A percentile compares a stretch with the other conserved stretches of the same genome.
Evolutionary conservation across 2,113 vertebrate genomes (phyloP).

Genomic region (Nothoprocta pentlandii): DNA sequence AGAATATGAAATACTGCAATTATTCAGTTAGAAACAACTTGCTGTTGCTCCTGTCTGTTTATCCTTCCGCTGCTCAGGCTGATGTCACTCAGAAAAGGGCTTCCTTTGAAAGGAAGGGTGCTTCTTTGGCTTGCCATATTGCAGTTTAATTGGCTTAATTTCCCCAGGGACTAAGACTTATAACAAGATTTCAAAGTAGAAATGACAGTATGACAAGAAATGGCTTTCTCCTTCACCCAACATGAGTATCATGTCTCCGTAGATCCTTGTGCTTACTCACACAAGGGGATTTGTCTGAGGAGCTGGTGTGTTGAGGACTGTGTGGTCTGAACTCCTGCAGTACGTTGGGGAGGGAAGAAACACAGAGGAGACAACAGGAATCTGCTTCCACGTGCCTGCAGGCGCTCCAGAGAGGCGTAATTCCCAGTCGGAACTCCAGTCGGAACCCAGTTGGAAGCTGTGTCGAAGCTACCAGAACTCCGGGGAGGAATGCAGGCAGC

Average conservation of each 20-base stretch:
- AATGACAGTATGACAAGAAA: background rate
- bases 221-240: background rate
- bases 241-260: background rate
- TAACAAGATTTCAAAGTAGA: background rate
- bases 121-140: background rate
- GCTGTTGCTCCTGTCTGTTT: conserved; percentile 2
- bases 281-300: background rate
- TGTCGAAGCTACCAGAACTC: background rate
- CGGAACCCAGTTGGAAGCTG: background rate
- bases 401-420: background rate
- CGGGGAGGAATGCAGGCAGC: background rate
- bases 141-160: conserved; percentile 32
- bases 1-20: background rate
- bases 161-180: conserved; percentile 3
- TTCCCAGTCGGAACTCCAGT: background rate
- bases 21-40: conserved; percentile 18
- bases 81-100: conserved; percentile 1
- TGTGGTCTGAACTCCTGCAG: background rate
- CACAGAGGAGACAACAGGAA: background rate
- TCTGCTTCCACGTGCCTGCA: background rate
- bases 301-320: background rate
- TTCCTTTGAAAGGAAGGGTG: background rate
- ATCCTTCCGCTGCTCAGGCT: background rate
- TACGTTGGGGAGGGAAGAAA: background rate
- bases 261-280: background rate